phyloP scores from a whole-genome alignment of 2,797 vertebrate species.

The Scarus forsteni region DNA sequence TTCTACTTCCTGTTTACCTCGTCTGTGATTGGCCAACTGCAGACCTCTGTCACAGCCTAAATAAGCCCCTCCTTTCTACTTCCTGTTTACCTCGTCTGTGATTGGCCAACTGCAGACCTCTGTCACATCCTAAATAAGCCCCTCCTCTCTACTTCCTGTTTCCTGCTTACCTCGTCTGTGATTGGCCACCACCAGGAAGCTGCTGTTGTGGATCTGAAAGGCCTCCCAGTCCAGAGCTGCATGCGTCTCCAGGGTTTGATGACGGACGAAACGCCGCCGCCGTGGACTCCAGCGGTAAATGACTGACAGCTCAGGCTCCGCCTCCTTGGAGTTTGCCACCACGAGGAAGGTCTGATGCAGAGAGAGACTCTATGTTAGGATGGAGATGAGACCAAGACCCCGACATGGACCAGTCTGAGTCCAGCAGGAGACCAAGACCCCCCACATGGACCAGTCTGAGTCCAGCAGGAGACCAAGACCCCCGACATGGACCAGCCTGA shows the following conservation, averaged over 20 bases:
- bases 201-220: constrained; percentile 88
- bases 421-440: no score
- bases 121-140: no score
- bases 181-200: constrained; percentile 92
- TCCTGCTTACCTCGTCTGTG: constrained; percentile 88
- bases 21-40: no score
- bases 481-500: no score
- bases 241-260: constrained; percentile 89
- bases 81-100: no score
- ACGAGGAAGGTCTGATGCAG: constrained; percentile 87
- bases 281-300: constrained; percentile 89
- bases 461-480: no score
- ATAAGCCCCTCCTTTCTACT: no score
- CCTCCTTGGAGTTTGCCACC: constrained; percentile 88
- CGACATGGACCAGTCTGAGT: no score
- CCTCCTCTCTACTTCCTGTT: background rate
- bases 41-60: no score
- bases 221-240: constrained; percentile 92
- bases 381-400: no score
- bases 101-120: no score
- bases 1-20: constrained; percentile 79
- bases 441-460: no score
- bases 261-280: constrained; percentile 80
- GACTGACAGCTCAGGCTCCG: constrained; percentile 87
- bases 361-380: background rate